Evolutionary conservation across 1,140 invertebrate genomes (phyloP).

Genomic region (Temnothorax curvispinosus): DNA sequence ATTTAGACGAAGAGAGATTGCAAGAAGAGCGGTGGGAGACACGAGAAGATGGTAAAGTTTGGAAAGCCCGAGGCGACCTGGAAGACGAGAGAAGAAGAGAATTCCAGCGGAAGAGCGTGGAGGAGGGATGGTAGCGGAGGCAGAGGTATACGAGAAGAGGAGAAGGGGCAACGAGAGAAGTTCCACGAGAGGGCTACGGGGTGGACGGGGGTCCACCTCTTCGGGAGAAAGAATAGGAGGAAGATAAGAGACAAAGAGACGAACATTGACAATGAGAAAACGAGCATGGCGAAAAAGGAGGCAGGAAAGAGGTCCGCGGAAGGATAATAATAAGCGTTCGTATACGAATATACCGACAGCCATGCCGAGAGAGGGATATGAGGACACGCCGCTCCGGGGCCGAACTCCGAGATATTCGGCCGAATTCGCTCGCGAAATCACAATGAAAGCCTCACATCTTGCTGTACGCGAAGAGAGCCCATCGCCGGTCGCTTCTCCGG

Average conservation of each 20-base stretch:
- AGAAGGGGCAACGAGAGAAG: constrained; percentile 68
- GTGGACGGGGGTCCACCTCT: constrained; percentile 14
- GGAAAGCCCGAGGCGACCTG: constrained; percentile 71
- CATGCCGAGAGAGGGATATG: constrained; percentile 50
- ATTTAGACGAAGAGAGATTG: constrained; percentile 55
- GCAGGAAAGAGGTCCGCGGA: neutral
- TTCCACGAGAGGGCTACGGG: constrained; percentile 66
- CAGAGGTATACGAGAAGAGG: constrained; percentile 10
- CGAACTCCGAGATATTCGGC: constrained; percentile 61
- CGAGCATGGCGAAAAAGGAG: constrained; percentile 49
- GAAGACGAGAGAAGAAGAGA: constrained; percentile 66
- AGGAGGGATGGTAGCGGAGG: neutral
- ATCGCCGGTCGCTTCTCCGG: neutral
- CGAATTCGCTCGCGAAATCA: constrained; percentile 64
- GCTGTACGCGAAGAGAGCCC: neutral
- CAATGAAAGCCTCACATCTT: constrained; percentile 37
- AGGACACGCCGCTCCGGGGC: constrained; percentile 57
- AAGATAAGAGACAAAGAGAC: constrained; percentile 65
- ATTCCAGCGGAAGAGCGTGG: constrained; percentile 57
- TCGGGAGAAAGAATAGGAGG: constrained; percentile 42
- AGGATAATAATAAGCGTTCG: constrained; percentile 56
- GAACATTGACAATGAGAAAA: constrained; percentile 72
- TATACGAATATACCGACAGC: constrained; percentile 62
- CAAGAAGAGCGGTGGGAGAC: neutral
- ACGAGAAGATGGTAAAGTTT: constrained; percentile 74